Percentiles rank a stretch among this genome's conserved stretches.
phyloP scores from a whole-genome alignment of 1,140 invertebrate species.

The Sarcophaga bullata region DNA sequence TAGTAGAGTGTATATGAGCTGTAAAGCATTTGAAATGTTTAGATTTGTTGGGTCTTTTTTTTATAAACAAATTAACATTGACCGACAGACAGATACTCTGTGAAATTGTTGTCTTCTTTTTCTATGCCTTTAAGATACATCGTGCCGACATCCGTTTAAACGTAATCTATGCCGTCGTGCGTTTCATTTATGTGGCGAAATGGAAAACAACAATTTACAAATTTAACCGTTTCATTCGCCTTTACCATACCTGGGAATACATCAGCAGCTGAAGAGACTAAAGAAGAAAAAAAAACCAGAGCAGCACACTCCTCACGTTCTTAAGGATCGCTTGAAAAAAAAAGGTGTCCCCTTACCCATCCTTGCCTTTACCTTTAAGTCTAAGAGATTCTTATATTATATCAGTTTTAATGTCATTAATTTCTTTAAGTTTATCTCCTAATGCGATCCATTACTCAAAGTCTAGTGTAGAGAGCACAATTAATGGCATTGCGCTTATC shows the following conservation, averaged over 20 bases:
- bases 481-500: neutral
- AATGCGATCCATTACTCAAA: neutral
- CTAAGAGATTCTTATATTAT: neutral
- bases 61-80: constrained; percentile 38
- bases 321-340: too few species aligned
- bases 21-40: constrained; percentile 29
- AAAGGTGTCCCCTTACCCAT: neutral
- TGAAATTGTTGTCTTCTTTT: neutral
- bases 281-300: too few species aligned
- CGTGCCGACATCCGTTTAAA: neutral
- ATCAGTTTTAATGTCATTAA: constrained; percentile 3
- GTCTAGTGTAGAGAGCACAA: neutral
- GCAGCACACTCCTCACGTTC: too few species aligned
- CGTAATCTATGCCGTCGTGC: neutral
- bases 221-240: neutral
- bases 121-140: neutral
- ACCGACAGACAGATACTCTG: neutral
- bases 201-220: neutral
- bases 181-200: neutral
- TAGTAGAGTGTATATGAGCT: neutral
- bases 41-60: neutral
- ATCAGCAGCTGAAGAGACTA: neutral
- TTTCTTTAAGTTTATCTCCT: neutral
- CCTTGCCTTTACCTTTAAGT: neutral
- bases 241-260: neutral